Conservation (phyloP, 2,113 vertebrate genomes). For the Cyprinodon tularosa region DNA sequence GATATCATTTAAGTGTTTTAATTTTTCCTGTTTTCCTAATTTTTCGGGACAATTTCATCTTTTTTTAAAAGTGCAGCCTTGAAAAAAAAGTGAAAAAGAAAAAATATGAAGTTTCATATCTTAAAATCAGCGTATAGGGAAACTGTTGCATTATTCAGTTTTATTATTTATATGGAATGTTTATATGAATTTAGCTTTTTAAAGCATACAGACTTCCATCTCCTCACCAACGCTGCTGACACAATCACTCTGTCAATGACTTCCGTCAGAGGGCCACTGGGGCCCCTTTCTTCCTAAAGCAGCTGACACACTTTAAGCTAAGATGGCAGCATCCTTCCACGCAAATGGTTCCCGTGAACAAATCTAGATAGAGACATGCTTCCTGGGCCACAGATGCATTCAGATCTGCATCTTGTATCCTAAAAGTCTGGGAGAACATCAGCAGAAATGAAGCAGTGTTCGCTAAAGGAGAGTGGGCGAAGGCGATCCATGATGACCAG, state of each 20-base stretch:
- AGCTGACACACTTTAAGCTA: slow-evolving; percentile 67
- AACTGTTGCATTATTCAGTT: slow-evolving; percentile 9
- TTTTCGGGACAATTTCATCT: too few relatives aligned
- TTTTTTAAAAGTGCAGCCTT: too few relatives aligned
- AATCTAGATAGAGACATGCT: slow-evolving; percentile 27
- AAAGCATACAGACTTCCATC: slow-evolving; percentile 17
- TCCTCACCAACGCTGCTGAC: slow-evolving; percentile 67
- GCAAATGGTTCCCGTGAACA: slow-evolving; percentile 66
- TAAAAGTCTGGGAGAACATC: slow-evolving; percentile 48
- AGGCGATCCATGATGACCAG: slow-evolving; percentile 57
- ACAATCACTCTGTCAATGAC: slow-evolving; percentile 68
- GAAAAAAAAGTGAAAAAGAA: neutral
- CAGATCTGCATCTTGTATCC: slow-evolving; percentile 24
- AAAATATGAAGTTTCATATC: neutral
- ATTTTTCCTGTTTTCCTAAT: too few relatives aligned
- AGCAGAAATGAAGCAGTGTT: slow-evolving; percentile 39
- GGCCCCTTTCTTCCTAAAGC: slow-evolving; percentile 60
- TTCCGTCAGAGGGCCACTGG: slow-evolving; percentile 67
- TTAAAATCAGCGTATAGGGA: neutral
- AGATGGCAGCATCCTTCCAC: slow-evolving; percentile 71
- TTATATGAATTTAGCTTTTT: slow-evolving; percentile 20
- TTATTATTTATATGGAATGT: slow-evolving; percentile 9
- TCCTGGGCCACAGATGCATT: neutral
- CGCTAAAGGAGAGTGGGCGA: slow-evolving; percentile 47
- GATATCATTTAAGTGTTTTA: too few relatives aligned